phyloP scores from a whole-genome alignment of 2,888 invertebrate species.

The Watsonalla binaria region DNA sequence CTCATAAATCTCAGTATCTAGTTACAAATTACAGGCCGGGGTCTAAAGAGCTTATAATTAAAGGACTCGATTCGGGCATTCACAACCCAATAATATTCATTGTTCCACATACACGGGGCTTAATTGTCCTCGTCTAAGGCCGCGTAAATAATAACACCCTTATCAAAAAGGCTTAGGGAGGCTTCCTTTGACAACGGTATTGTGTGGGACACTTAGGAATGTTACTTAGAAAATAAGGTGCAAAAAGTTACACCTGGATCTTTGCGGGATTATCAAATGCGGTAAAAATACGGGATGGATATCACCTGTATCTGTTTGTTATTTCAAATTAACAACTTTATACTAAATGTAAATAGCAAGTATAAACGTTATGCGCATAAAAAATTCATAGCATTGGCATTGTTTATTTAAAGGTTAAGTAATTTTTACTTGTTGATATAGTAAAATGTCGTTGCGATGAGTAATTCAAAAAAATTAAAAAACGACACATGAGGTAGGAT shows the following conservation, averaged over 20 bases:
- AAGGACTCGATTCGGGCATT: not conserved
- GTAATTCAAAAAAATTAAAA: no score
- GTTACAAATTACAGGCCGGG: not conserved
- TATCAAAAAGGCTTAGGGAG: slow-evolving; percentile 50
- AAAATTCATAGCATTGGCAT: no score
- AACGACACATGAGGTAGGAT: no score
- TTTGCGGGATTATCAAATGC: no score
- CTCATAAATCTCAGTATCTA: not conserved
- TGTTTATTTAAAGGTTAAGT: no score
- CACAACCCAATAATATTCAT: slow-evolving; percentile 16
- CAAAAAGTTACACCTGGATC: not conserved
- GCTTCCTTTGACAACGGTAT: not conserved
- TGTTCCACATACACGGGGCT: slow-evolving; percentile 33
- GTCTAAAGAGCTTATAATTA: not conserved
- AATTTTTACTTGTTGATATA: no score
- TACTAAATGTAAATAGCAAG: no score
- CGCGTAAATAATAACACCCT: slow-evolving; percentile 55
- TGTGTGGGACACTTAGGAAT: slow-evolving; percentile 4
- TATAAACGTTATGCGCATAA: no score
- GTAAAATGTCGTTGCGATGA: no score
- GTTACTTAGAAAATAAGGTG: not conserved
- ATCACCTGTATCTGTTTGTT: no score
- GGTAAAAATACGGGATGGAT: no score
- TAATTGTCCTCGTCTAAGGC: slow-evolving; percentile 40
- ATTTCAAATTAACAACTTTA: no score